Evolutionary conservation across 2,888 invertebrate genomes (phyloP).

Genomic region (Polydrusus cervinus): DNA sequence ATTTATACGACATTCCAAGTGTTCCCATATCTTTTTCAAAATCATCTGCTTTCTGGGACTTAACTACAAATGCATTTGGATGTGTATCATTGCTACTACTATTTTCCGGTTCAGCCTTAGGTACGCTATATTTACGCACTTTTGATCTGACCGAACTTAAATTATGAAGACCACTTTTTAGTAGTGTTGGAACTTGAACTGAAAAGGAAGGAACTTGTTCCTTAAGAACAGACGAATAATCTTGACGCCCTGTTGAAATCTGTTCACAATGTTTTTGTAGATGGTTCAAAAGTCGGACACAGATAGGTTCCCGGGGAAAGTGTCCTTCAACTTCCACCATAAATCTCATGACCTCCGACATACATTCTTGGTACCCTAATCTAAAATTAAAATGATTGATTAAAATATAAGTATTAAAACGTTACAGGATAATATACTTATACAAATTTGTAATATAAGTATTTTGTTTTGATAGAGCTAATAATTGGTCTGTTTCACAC

Average conservation of each 20-base stretch:
- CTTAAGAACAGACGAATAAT: slow-evolving; percentile 22
- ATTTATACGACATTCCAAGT: slow-evolving; percentile 83
- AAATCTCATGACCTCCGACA: slow-evolving; percentile 91
- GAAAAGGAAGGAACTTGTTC: slow-evolving; percentile 27
- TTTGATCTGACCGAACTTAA: neutral
- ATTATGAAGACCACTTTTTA: slow-evolving; percentile 24
- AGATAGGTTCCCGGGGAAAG: slow-evolving; percentile 86
- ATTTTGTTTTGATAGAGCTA: too few relatives aligned
- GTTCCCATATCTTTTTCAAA: slow-evolving; percentile 63
- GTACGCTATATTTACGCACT: slow-evolving; percentile 31
- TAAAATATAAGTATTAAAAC: neutral
- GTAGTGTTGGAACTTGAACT: slow-evolving; percentile 26
- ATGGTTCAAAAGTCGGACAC: slow-evolving; percentile 86
- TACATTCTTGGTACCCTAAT: slow-evolving; percentile 92
- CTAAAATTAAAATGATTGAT: slow-evolving; percentile 63
- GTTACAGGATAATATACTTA: too few relatives aligned
- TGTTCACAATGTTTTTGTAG: slow-evolving; percentile 88
- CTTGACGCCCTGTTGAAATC: slow-evolving; percentile 66
- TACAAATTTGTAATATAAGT: too few relatives aligned
- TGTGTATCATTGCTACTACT: slow-evolving; percentile 46
- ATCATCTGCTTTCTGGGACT: slow-evolving; percentile 66
- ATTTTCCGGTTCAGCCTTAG: slow-evolving; percentile 49
- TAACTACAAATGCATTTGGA: slow-evolving; percentile 27
- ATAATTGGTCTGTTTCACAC: too few relatives aligned
- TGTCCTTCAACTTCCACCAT: slow-evolving; percentile 90